Evolutionary conservation across 2,113 vertebrate species (phyloP).

Genomic region (Hypomesus transpacificus): DNA sequence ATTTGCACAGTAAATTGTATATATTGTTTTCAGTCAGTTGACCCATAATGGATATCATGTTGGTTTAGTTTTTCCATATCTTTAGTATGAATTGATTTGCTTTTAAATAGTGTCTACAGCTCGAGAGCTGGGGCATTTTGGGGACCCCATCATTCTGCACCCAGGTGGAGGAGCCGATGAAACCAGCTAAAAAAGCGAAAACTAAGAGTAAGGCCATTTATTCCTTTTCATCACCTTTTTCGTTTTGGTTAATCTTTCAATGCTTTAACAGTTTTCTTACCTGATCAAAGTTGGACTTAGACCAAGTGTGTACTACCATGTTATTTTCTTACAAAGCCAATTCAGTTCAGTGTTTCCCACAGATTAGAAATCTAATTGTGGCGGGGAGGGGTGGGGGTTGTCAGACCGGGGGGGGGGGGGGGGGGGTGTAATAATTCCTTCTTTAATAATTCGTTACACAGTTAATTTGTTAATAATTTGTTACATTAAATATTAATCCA

Average conservation of each 20-base stretch:
- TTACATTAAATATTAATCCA: too few relatives aligned
- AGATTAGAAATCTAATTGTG: too few relatives aligned
- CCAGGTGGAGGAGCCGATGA: slow-evolving; percentile 53
- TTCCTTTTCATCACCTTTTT: neutral
- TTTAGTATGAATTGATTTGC: neutral
- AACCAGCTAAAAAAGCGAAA: slow-evolving; percentile 61
- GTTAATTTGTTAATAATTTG: too few relatives aligned
- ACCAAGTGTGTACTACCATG: neutral
- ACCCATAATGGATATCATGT: too few relatives aligned
- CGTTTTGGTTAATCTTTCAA: neutral
- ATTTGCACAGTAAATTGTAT: too few relatives aligned
- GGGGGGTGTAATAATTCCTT: too few relatives aligned
- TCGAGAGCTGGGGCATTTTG: slow-evolving; percentile 55
- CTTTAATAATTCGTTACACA: too few relatives aligned
- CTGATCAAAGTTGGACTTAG: neutral
- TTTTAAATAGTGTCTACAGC: slow-evolving; percentile 56
- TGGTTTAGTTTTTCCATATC: too few relatives aligned
- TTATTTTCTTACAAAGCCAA: slow-evolving; percentile 7
- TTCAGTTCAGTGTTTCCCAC: too few relatives aligned
- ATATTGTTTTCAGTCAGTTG: too few relatives aligned
- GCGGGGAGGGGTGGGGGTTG: too few relatives aligned
- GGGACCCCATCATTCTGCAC: slow-evolving; percentile 60
- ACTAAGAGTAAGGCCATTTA: slow-evolving; percentile 49
- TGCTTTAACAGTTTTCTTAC: neutral
- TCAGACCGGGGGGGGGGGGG: too few relatives aligned